Conservation (phyloP, 2,113 vertebrate species). For the Ellobius talpinus region DNA sequence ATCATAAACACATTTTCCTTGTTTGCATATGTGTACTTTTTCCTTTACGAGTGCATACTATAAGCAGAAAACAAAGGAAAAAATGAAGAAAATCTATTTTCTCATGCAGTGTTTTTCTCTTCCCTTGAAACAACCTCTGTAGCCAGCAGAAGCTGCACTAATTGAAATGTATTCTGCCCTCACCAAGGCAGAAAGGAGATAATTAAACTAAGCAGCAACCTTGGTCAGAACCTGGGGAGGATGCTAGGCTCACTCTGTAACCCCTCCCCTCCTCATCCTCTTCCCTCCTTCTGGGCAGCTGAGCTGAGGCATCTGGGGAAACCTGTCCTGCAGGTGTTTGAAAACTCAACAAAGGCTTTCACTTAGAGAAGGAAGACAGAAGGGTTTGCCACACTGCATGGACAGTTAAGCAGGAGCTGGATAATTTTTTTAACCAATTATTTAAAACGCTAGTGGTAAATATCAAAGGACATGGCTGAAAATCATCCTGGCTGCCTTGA, state of each 20-base stretch:
- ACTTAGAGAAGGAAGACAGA: neutral
- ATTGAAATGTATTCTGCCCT: slow-evolving; percentile 4
- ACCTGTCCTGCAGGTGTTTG: neutral
- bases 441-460: neutral
- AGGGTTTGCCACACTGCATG: neutral
- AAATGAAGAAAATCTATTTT: neutral
- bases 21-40: neutral
- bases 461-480: neutral
- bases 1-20: neutral
- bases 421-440: neutral
- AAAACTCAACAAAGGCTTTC: slow-evolving; percentile 2
- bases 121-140: neutral
- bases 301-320: neutral
- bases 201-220: slow-evolving; percentile 36
- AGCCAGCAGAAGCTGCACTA: neutral
- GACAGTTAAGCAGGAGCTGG: neutral
- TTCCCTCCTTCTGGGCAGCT: neutral
- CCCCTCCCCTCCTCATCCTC: fast-evolving
- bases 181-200: slow-evolving; percentile 35
- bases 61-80: slow-evolving; percentile 18
- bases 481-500: neutral
- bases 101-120: neutral
- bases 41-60: neutral
- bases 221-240: neutral
- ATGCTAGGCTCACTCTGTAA: neutral